Percentiles rank a stretch among this genome's conserved stretches.
phyloP scores from a whole-genome alignment of 2,113 vertebrate species.

The Oncorhynchus nerka region DNA sequence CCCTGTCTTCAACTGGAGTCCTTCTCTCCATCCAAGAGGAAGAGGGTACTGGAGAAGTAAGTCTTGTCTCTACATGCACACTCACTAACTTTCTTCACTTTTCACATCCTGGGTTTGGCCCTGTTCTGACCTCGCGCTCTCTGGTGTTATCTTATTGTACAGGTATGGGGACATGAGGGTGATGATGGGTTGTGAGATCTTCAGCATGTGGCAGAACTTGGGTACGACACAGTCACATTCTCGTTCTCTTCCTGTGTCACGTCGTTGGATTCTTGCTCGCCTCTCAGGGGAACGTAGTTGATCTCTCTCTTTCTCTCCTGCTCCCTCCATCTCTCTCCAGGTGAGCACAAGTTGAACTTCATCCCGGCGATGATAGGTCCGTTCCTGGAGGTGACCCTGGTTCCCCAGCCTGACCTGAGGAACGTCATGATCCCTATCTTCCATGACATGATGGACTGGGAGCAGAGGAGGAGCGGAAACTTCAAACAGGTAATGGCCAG shows the following conservation, averaged over 20 bases:
- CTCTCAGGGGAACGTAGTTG: background rate
- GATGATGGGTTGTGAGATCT: conserved; percentile 99
- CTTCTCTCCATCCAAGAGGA: conserved; percentile 95
- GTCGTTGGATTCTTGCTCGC: background rate
- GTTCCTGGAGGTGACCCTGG: conserved; percentile 96
- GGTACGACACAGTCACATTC: conserved; percentile 71
- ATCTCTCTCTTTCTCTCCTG: background rate
- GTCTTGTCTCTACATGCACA: background rate
- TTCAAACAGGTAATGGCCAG: conserved; percentile 89
- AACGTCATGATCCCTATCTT: conserved; percentile 99
- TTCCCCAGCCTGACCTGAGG: conserved; percentile 93
- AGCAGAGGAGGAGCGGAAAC: conserved; percentile 93
- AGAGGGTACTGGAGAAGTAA: conserved; percentile 96
- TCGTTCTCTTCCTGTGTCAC: background rate
- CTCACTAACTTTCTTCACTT: no score
- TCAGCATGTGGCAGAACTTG: conserved; percentile 99
- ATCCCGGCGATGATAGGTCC: conserved; percentile 98
- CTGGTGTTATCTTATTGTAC: conserved; percentile 11
- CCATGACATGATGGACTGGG: conserved; percentile 99
- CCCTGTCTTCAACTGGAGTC: conserved; percentile 95
- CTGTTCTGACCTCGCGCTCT: background rate
- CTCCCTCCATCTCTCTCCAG: conserved; percentile 59
- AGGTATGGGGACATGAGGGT: conserved; percentile 99
- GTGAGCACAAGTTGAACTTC: conserved; percentile 96
- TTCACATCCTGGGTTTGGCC: background rate